Conservation (phyloP, 1,140 invertebrate genomes). For the Drosophila tsacasi region DNA sequence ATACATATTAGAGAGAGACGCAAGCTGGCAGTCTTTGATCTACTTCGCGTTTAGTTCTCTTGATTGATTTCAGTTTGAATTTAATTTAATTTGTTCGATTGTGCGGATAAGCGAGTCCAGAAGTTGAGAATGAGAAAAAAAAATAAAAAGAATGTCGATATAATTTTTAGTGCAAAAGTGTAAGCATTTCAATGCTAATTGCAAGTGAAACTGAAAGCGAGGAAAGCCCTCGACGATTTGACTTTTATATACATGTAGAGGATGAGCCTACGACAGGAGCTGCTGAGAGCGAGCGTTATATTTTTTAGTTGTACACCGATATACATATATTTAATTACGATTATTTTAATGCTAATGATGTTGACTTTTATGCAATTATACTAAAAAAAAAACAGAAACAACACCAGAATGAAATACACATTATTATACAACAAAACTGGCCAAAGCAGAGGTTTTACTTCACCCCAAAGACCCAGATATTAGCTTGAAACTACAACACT, state of each 20-base stretch:
- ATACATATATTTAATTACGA: conserved; percentile 71
- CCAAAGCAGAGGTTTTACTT: conserved; percentile 61
- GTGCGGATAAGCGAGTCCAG: conserved; percentile 23
- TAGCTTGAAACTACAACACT: neutral
- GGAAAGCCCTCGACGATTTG: conserved; percentile 64
- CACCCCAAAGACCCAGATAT: conserved; percentile 14
- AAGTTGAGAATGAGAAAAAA: conserved; percentile 22
- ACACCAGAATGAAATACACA: conserved; percentile 79
- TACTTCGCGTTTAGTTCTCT: conserved; percentile 21
- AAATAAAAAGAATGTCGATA: conserved; percentile 76
- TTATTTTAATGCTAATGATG: conserved; percentile 71
- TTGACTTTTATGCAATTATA: conserved; percentile 81
- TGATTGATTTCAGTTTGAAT: conserved; percentile 46
- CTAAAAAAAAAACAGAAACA: conserved; percentile 67
- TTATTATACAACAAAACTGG: conserved; percentile 75
- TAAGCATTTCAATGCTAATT: conserved; percentile 40
- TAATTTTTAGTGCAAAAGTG: conserved; percentile 75
- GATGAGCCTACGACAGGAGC: conserved; percentile 19
- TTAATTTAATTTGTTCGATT: conserved; percentile 35
- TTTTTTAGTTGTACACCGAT: conserved; percentile 68
- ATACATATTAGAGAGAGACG: conserved; percentile 6
- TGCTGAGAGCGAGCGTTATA: conserved; percentile 43
- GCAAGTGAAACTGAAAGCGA: conserved; percentile 63
- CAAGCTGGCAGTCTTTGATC: conserved; percentile 19
- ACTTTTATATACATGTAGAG: conserved; percentile 58